Evolutionary conservation across 2,113 vertebrate species (phyloP).

Genomic region (Nanorana parkeri): DNA sequence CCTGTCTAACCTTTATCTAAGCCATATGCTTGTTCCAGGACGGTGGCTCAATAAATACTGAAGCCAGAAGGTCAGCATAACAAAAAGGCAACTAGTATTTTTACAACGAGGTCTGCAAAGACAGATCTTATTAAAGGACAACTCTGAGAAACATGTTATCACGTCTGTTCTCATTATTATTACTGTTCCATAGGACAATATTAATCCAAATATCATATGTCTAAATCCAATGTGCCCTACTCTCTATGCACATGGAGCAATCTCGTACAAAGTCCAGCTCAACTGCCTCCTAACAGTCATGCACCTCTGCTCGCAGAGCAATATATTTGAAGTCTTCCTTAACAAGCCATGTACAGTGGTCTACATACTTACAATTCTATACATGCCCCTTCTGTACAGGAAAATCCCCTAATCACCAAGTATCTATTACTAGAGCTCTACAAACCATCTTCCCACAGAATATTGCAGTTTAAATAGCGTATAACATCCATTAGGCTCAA

Average conservation of each 20-base stretch:
- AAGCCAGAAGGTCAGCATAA: too few relatives aligned
- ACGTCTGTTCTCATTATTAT: too few relatives aligned
- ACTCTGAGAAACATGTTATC: too few relatives aligned
- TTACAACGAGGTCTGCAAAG: too few relatives aligned
- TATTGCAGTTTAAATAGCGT: background rate
- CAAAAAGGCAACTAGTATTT: too few relatives aligned
- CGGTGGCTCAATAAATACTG: too few relatives aligned
- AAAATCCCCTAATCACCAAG: background rate
- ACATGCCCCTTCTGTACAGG: background rate
- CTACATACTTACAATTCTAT: background rate
- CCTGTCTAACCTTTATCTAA: too few relatives aligned
- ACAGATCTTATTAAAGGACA: too few relatives aligned
- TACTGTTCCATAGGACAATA: too few relatives aligned
- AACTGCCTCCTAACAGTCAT: slow-evolving; percentile 11
- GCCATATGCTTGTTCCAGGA: too few relatives aligned
- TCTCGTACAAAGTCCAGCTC: background rate
- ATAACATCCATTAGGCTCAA: background rate
- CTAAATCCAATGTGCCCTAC: background rate
- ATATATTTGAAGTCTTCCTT: background rate
- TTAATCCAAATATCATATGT: too few relatives aligned
- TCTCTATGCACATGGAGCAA: background rate
- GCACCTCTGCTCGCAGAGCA: background rate
- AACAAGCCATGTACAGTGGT: background rate
- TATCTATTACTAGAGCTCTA: background rate
- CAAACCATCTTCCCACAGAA: background rate